Evolutionary conservation across 1,140 invertebrate genomes (phyloP).

Genomic region (Brachionus manjavacas): DNA sequence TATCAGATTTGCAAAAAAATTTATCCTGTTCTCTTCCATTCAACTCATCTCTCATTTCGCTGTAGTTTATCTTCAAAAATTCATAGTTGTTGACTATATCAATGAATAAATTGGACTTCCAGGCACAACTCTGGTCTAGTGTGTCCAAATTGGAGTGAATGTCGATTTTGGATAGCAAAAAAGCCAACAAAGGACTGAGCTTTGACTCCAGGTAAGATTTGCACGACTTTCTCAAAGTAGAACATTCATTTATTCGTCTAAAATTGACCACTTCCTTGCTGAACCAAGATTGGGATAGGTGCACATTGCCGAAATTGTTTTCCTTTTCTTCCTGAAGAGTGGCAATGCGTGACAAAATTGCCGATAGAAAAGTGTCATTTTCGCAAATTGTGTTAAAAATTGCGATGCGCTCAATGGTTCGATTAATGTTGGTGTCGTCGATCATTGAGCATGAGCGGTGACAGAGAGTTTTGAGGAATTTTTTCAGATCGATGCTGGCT

Average conservation of each 20-base stretch:
- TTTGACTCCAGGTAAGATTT: constrained; percentile 9
- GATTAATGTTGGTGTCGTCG: neutral
- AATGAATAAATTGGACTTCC: constrained; percentile 11
- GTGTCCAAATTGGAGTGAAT: neutral
- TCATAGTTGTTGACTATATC: neutral
- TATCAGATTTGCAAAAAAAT: constrained; percentile 20
- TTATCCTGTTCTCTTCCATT: neutral
- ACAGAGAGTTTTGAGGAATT: neutral
- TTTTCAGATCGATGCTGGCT: neutral
- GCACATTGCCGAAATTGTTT: neutral
- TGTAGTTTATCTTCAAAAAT: constrained; percentile 2
- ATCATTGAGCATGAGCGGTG: constrained; percentile 28
- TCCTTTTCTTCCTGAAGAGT: constrained; percentile 20
- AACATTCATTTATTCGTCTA: neutral
- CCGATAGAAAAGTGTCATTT: neutral
- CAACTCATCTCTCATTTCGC: neutral
- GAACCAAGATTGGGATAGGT: neutral
- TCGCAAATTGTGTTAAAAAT: neutral
- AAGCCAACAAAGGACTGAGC: neutral
- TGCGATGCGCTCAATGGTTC: constrained; percentile 18
- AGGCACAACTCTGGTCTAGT: neutral
- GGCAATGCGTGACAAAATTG: neutral
- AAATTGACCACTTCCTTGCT: neutral
- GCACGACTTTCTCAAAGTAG: neutral
- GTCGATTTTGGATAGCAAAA: constrained; percentile 18